phyloP scores from a whole-genome alignment of 2,113 vertebrate species.

The Jacana jacana region DNA sequence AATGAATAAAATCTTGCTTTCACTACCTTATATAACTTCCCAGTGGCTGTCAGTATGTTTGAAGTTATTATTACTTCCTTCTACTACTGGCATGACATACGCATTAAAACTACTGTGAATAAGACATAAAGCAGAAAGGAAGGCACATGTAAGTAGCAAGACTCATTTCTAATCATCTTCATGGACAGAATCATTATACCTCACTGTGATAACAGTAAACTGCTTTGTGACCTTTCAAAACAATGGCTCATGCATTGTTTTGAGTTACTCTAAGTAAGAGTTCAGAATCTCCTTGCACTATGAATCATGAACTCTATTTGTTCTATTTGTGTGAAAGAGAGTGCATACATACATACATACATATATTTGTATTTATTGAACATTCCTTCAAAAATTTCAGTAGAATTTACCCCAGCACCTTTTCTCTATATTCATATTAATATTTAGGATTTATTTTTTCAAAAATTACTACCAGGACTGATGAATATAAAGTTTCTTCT shows the following conservation, averaged over 20 bases:
- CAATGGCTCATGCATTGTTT: neutral
- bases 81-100: neutral
- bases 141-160: neutral
- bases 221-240: neutral
- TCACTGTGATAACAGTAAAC: neutral
- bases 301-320: neutral
- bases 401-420: neutral
- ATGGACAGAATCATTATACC: neutral
- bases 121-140: neutral
- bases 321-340: neutral
- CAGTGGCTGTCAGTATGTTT: neutral
- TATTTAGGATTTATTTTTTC: neutral
- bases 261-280: neutral
- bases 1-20: neutral
- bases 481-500: neutral
- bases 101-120: neutral
- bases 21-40: neutral
- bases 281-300: neutral
- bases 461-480: neutral
- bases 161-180: neutral
- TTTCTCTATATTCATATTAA: neutral
- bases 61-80: conserved; percentile 8
- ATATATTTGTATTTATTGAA: neutral
- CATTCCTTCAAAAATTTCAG: neutral
- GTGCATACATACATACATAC: neutral